These are phyloP conservation scores for Tipula lateralis DNA, from an alignment of 2,888 invertebrate species.

Conservation along the genomic window DNA sequence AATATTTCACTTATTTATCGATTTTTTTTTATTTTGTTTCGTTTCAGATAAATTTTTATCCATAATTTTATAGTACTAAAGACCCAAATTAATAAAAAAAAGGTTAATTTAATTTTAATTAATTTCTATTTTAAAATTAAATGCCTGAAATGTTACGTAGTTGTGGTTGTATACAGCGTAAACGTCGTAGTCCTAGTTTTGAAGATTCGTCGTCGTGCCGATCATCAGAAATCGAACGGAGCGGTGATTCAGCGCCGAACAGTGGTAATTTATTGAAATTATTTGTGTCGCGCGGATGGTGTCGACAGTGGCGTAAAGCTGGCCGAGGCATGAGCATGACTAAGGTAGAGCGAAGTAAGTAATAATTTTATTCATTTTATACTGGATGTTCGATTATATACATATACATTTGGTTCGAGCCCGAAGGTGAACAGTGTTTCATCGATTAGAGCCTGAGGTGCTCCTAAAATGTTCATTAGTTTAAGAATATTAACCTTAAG, in stretches of 20 bases:
- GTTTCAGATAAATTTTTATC: not conserved
- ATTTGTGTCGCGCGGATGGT: slow-evolving; percentile 55
- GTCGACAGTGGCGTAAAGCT: slow-evolving; percentile 61
- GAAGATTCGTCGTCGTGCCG: slow-evolving; percentile 49
- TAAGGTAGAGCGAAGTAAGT: slow-evolving; percentile 71
- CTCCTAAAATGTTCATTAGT: too few relatives aligned
- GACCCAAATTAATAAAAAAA: not conserved
- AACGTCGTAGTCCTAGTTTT: slow-evolving; percentile 48
- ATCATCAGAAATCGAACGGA: slow-evolving; percentile 49
- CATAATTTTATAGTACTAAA: not conserved
- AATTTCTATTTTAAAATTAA: slow-evolving; percentile 25
- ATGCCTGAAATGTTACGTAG: slow-evolving; percentile 44
- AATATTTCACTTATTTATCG: not conserved
- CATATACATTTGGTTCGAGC: not conserved
- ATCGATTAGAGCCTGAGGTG: too few relatives aligned
- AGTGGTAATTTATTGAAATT: slow-evolving; percentile 46
- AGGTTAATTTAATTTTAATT: slow-evolving; percentile 19
- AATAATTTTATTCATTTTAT: slow-evolving; percentile 27
- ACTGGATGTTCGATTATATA: too few relatives aligned
- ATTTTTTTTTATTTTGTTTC: not conserved
- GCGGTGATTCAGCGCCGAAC: slow-evolving; percentile 36
- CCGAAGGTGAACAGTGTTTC: too few relatives aligned
- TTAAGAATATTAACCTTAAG: too few relatives aligned
- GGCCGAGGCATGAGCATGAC: slow-evolving; percentile 68
- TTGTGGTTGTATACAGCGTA: slow-evolving; percentile 47